Conservation (phyloP, 2,797 vertebrate genomes). For the Aplochiton taeniatus region DNA sequence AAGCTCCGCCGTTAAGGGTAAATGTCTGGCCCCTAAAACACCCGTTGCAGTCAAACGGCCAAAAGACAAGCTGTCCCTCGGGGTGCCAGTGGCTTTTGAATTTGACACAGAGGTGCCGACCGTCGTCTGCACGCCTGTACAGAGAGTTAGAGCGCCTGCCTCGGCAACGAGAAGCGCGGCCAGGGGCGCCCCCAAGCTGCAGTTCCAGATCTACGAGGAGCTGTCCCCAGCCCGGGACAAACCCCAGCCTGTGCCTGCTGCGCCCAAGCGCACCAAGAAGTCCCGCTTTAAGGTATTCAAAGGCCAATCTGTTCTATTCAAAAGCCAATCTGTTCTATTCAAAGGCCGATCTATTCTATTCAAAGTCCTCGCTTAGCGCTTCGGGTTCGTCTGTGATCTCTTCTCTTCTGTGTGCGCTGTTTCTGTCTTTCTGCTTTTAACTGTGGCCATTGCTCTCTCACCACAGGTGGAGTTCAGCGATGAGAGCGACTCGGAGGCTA, state of each 20-base stretch:
- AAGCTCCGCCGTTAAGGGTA: constrained; percentile 47
- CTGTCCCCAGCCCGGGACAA: constrained; percentile 58
- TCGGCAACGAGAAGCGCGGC: constrained; percentile 36
- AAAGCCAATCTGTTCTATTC: constrained; percentile 42
- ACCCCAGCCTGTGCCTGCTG: constrained; percentile 72
- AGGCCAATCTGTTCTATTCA: constrained; percentile 39
- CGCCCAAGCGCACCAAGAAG: constrained; percentile 79
- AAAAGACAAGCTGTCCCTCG: constrained; percentile 5
- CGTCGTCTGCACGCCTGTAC: constrained; percentile 71
- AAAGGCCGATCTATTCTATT: neutral
- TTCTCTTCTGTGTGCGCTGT: neutral
- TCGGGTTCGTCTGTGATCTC: neutral
- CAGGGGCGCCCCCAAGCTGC: constrained; percentile 51
- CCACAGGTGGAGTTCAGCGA: constrained; percentile 88
- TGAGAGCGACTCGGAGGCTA: constrained; percentile 83
- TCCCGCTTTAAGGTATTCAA: constrained; percentile 79
- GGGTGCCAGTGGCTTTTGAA: constrained; percentile 42
- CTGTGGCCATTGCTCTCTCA: constrained; percentile 9
- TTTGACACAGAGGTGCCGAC: constrained; percentile 64
- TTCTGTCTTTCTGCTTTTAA: neutral
- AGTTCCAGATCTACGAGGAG: constrained; percentile 86
- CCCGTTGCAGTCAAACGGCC: constrained; percentile 46
- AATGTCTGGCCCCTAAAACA: constrained; percentile 52
- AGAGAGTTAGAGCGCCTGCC: constrained; percentile 26
- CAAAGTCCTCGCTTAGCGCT: no score